Evolutionary conservation across 92 coral and sea anemone species (phyloP).

Genomic region (Umimayanthus chanpuru): DNA sequence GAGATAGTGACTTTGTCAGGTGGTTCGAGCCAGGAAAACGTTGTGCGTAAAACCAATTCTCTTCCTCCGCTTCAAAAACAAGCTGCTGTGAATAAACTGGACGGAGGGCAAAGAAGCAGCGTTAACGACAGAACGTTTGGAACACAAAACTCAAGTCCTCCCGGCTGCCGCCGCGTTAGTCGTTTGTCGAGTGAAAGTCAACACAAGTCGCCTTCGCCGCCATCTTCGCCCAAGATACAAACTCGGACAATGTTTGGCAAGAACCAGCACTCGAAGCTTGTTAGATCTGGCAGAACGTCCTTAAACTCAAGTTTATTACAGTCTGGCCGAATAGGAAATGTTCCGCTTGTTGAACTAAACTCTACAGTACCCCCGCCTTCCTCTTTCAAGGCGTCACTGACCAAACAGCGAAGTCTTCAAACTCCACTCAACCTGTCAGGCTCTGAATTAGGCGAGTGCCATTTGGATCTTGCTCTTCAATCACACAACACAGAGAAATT

Average conservation of each 20-base stretch:
- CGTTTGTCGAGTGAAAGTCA: neutral
- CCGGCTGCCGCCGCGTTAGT: neutral
- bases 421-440: neutral
- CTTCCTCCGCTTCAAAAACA: slow-evolving; percentile 27
- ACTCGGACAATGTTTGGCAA: neutral
- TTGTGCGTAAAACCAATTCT: neutral
- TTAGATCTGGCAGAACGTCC: neutral
- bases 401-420: slow-evolving; percentile 34
- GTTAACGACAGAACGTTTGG: neutral
- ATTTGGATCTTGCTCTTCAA: slow-evolving; percentile 20
- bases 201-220: neutral
- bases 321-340: neutral
- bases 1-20: neutral
- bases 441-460: no score
- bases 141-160: neutral
- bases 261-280: neutral
- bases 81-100: neutral
- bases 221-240: slow-evolving; percentile 29
- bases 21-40: neutral
- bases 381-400: neutral
- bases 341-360: neutral
- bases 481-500: neutral
- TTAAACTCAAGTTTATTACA: neutral
- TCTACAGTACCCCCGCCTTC: neutral
- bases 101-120: neutral